These are phyloP conservation scores for Antedon bifida DNA, from an alignment of 35 echinoderm and acorn worm species.

Conservation along the genomic window DNA sequence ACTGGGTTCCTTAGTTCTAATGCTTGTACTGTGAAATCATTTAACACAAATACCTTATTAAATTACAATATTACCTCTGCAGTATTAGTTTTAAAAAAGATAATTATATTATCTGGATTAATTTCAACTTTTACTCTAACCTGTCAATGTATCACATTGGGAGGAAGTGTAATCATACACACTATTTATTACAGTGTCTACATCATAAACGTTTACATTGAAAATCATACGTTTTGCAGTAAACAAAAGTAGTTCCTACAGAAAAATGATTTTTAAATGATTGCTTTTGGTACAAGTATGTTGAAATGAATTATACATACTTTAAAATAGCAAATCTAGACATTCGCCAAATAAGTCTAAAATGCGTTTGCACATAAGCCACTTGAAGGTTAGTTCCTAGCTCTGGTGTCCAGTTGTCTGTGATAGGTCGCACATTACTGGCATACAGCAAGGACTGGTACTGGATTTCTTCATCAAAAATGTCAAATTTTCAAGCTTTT, in stretches of 20 bases:
- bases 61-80: background rate
- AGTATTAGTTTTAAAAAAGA: too few relatives aligned
- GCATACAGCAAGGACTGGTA: slow-evolving; percentile 40
- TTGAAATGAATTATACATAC: slow-evolving; percentile 8
- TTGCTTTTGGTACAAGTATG: too few relatives aligned
- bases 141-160: too few relatives aligned
- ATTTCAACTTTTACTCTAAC: too few relatives aligned
- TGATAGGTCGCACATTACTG: slow-evolving; percentile 35
- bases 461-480: slow-evolving; percentile 27
- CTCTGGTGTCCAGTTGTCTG: background rate
- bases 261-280: too few relatives aligned
- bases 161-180: too few relatives aligned
- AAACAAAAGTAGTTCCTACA: too few relatives aligned
- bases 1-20: background rate
- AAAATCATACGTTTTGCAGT: too few relatives aligned
- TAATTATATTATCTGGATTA: too few relatives aligned
- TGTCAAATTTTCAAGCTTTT: slow-evolving; percentile 24
- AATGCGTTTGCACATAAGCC: slow-evolving; percentile 49
- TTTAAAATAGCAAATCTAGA: slow-evolving; percentile 49
- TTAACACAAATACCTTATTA: background rate
- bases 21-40: background rate
- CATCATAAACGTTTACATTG: too few relatives aligned
- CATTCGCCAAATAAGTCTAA: slow-evolving; percentile 52
- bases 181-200: too few relatives aligned
- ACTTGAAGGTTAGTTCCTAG: background rate